Evolutionary conservation across 2,797 vertebrate species (phyloP).

Genomic region (Rousettus madagascariensis): DNA sequence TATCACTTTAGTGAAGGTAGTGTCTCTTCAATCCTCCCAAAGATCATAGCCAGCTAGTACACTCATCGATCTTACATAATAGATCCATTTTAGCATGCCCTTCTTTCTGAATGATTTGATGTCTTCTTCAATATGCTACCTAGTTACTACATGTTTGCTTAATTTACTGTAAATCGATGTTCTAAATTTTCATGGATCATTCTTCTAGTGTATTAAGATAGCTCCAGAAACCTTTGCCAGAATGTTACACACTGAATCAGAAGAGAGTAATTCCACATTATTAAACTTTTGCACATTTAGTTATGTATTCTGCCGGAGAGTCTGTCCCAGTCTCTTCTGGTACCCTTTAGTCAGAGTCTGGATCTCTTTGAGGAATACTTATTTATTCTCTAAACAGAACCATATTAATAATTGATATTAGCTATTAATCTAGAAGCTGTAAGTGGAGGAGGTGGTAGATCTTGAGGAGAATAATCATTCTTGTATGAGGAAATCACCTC

Average conservation of each 20-base stretch:
- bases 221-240: neutral
- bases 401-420: neutral
- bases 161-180: neutral
- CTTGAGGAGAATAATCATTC: neutral
- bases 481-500: neutral
- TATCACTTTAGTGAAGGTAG: neutral
- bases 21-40: neutral
- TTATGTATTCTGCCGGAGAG: neutral
- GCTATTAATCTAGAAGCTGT: neutral
- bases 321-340: neutral
- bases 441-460: neutral
- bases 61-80: neutral
- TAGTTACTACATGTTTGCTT: neutral
- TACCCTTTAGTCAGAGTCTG: neutral
- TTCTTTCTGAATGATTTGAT: neutral
- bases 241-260: neutral
- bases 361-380: neutral
- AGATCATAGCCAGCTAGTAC: neutral
- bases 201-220: neutral
- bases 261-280: neutral
- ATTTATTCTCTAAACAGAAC: neutral
- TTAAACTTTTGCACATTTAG: neutral
- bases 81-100: neutral
- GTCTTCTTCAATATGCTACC: neutral
- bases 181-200: neutral